Evolutionary conservation across 1,140 invertebrate genomes (phyloP).

Genomic region (Hyles euphorbiae): DNA sequence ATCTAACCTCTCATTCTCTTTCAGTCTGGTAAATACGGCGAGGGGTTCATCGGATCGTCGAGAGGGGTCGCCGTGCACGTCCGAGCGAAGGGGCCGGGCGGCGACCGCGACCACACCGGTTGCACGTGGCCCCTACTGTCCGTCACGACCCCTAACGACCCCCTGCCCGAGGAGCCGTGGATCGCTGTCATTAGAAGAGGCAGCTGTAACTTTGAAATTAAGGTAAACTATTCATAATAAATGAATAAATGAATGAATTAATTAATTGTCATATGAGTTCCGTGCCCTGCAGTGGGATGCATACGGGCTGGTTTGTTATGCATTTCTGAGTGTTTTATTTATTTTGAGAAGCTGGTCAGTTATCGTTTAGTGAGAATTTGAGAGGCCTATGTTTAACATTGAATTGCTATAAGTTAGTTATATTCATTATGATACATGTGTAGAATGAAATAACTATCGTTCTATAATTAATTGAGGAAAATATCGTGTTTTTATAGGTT

Average conservation of each 20-base stretch:
- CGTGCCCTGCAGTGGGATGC: too few relatives aligned
- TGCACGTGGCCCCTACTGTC: slow-evolving; percentile 79
- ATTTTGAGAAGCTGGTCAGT: too few relatives aligned
- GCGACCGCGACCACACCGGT: slow-evolving; percentile 78
- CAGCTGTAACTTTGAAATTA: slow-evolving; percentile 84
- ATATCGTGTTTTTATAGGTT: too few relatives aligned
- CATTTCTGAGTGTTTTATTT: too few relatives aligned
- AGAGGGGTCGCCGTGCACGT: slow-evolving; percentile 71
- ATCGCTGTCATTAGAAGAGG: slow-evolving; percentile 85
- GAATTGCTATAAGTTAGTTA: too few relatives aligned
- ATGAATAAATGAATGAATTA: slow-evolving; percentile 3
- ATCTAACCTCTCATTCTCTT: slow-evolving; percentile 6
- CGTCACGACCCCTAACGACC: slow-evolving; percentile 62
- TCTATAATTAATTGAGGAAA: too few relatives aligned
- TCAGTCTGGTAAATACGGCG: slow-evolving; percentile 83
- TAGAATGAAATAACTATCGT: too few relatives aligned
- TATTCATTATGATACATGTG: too few relatives aligned
- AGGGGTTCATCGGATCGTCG: slow-evolving; percentile 75
- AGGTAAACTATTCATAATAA: slow-evolving; percentile 57
- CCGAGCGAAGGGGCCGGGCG: slow-evolving; percentile 74
- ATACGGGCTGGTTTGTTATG: too few relatives aligned
- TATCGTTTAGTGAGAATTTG: too few relatives aligned
- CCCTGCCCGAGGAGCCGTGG: slow-evolving; percentile 78
- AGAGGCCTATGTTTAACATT: too few relatives aligned
- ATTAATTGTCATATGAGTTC: neutral